phyloP scores from a whole-genome alignment of 2,888 invertebrate species.

The Netelia fuscicornis region DNA sequence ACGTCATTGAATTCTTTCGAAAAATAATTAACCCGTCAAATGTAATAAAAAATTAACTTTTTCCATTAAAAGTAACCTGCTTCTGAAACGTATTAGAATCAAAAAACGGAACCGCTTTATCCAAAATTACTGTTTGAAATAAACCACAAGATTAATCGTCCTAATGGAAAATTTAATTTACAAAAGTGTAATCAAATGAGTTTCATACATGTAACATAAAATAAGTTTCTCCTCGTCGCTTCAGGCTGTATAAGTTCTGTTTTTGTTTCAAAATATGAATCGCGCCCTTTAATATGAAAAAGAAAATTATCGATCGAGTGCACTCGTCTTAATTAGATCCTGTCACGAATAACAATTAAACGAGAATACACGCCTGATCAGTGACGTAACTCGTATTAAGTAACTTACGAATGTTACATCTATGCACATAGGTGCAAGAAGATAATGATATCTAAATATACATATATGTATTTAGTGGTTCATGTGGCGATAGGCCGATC shows the following conservation, averaged over 20 bases:
- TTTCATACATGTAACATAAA: too few relatives aligned
- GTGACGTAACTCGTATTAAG: slow-evolving; percentile 57
- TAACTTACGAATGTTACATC: slow-evolving; percentile 31
- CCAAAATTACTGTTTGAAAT: too few relatives aligned
- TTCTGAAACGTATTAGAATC: too few relatives aligned
- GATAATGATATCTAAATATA: slow-evolving; percentile 15
- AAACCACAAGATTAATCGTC: too few relatives aligned
- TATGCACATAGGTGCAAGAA: slow-evolving; percentile 6
- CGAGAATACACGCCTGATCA: slow-evolving; percentile 57
- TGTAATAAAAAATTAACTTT: too few relatives aligned
- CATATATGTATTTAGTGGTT: neutral
- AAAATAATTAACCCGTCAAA: too few relatives aligned
- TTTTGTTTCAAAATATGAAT: neutral
- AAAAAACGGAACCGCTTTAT: too few relatives aligned
- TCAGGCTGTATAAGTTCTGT: neutral
- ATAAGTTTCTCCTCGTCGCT: too few relatives aligned
- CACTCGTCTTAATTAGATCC: slow-evolving; percentile 53
- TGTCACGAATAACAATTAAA: slow-evolving; percentile 67
- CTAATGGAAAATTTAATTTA: too few relatives aligned
- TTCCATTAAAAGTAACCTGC: too few relatives aligned
- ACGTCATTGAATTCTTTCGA: too few relatives aligned
- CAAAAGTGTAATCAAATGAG: too few relatives aligned
- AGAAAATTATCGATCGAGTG: slow-evolving; percentile 4
- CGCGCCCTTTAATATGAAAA: neutral
- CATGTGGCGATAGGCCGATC: slow-evolving; percentile 49